A percentile compares a stretch with the other conserved stretches of the same genome.
phyloP scores from a whole-genome alignment of 2,797 vertebrate genomes.

The Smutsia temminckii region DNA sequence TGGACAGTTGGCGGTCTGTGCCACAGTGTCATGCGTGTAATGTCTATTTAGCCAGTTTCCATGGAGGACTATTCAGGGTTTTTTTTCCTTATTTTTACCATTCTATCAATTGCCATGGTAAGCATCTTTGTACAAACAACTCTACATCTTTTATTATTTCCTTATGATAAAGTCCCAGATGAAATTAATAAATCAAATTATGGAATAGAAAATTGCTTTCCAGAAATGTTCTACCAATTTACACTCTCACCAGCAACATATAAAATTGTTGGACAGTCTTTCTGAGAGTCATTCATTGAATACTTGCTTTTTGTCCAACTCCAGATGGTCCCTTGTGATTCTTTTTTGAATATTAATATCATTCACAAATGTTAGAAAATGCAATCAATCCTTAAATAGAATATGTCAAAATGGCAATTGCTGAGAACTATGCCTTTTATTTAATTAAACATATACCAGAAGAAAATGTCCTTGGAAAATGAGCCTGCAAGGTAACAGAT shows the following conservation, averaged over 20 bases:
- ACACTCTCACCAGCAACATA: background rate
- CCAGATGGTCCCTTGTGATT: conserved; percentile 39
- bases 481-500: conserved; percentile 8
- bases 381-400: conserved; percentile 49
- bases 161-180: conserved; percentile 20
- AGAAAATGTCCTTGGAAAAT: conserved; percentile 30
- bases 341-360: conserved; percentile 61
- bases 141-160: conserved; percentile 49
- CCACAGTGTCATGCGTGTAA: background rate
- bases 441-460: conserved; percentile 43
- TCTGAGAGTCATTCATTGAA: conserved; percentile 33
- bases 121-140: background rate
- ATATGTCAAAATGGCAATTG: conserved; percentile 24
- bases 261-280: background rate
- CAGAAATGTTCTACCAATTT: conserved; percentile 29
- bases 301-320: conserved; percentile 28
- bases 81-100: conserved; percentile 10
- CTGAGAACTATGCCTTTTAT: conserved; percentile 25
- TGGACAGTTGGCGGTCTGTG: background rate
- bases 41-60: background rate
- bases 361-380: conserved; percentile 64
- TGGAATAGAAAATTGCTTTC: conserved; percentile 29
- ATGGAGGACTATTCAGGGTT: background rate
- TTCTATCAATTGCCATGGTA: background rate
- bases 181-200: conserved; percentile 39